Evolutionary conservation across 2,888 invertebrate genomes (phyloP).

Genomic region (Eupithecia subfuscata): DNA sequence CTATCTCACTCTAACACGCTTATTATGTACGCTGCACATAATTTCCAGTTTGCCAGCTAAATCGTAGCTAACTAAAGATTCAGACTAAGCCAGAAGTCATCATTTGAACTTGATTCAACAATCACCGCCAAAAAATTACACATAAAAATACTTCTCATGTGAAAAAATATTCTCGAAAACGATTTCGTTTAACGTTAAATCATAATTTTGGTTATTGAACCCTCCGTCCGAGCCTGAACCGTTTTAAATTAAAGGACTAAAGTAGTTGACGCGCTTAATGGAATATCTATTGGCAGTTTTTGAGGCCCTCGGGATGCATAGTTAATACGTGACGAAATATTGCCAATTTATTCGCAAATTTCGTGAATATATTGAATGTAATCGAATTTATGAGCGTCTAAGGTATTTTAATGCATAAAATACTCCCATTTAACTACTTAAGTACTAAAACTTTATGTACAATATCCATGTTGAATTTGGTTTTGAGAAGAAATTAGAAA

Average conservation of each 20-base stretch:
- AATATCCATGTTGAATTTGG: not conserved
- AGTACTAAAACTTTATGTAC: not conserved
- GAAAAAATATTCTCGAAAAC: not conserved
- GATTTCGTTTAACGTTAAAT: not conserved
- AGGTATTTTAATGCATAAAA: not conserved
- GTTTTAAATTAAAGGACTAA: conserved; percentile 31
- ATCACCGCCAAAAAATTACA: not conserved
- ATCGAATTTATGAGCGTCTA: not conserved
- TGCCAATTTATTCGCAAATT: conserved; percentile 16
- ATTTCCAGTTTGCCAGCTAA: not conserved
- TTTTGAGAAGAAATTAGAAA: not conserved
- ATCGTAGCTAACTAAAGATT: not conserved
- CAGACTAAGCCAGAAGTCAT: not conserved
- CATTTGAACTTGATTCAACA: not conserved
- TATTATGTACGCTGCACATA: not conserved
- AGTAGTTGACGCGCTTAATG: conserved; percentile 31
- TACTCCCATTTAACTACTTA: not conserved
- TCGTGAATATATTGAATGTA: not conserved
- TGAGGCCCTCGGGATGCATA: conserved; percentile 20
- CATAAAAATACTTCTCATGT: not conserved
- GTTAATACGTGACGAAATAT: conserved; percentile 22
- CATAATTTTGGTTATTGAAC: not conserved
- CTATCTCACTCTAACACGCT: not conserved
- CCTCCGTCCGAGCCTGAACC: conserved; percentile 18
- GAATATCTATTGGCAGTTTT: conserved; percentile 37